Conservation (phyloP, 2,113 vertebrate species). For the Dicentrarchus labrax region DNA sequence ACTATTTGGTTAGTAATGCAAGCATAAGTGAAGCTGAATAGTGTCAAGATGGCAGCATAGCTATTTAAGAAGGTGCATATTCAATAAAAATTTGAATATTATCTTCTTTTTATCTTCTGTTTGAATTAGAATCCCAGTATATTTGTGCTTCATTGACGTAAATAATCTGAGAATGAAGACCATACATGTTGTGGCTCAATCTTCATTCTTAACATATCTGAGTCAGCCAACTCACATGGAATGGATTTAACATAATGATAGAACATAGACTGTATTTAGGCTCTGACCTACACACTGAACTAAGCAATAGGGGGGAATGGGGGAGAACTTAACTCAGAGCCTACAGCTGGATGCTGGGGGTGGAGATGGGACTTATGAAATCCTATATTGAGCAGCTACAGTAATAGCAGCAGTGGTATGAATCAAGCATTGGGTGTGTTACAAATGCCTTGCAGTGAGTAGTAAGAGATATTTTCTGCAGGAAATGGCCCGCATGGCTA, state of each 20-base stretch:
- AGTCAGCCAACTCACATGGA: not conserved
- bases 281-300: not conserved
- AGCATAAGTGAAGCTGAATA: not conserved
- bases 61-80: not conserved
- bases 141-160: not conserved
- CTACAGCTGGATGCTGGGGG: conserved; percentile 1
- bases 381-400: not conserved
- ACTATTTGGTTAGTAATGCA: not conserved
- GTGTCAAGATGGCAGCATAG: not conserved
- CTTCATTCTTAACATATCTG: conserved; percentile 2
- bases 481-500: not conserved
- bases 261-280: not conserved
- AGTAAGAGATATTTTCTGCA: not conserved
- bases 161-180: not conserved
- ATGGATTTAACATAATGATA: not conserved
- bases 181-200: not conserved
- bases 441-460: not conserved
- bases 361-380: not conserved
- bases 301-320: not conserved
- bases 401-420: not conserved
- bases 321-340: not conserved
- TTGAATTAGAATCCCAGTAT: not conserved
- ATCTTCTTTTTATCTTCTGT: not conserved
- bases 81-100: not conserved
- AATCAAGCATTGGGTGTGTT: not conserved